Conservation (phyloP, 2,113 vertebrate genomes). For the Dendropsophus ebraccatus region DNA sequence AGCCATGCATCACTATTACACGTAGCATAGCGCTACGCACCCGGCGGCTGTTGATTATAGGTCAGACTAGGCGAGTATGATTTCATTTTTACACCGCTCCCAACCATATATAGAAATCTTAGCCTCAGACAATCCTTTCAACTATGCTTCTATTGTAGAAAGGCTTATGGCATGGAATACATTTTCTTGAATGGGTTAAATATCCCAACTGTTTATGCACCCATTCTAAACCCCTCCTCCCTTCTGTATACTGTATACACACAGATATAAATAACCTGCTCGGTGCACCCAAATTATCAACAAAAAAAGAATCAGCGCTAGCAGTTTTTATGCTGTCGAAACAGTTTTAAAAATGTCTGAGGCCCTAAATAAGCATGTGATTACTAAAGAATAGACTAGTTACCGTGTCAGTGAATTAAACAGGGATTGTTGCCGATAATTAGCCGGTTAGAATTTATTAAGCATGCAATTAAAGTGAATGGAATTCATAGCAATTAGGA, state of each 20-base stretch:
- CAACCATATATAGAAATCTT: no score
- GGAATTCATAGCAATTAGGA: slow-evolving; percentile 81
- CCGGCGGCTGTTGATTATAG: no score
- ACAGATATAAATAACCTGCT: slow-evolving; percentile 46
- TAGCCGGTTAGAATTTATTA: slow-evolving; percentile 88
- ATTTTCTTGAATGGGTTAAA: neutral
- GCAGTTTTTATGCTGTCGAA: slow-evolving; percentile 60
- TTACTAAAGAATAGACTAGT: slow-evolving; percentile 85
- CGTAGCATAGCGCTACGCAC: no score
- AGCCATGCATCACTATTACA: no score
- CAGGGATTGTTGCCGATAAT: slow-evolving; percentile 87
- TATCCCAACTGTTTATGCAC: neutral
- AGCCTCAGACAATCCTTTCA: no score
- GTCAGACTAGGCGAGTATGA: no score
- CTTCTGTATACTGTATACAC: slow-evolving; percentile 5
- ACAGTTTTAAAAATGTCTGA: slow-evolving; percentile 62
- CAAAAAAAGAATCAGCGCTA: slow-evolving; percentile 48
- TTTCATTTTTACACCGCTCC: no score
- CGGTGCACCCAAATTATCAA: slow-evolving; percentile 28
- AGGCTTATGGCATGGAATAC: neutral
- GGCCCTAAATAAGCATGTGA: slow-evolving; percentile 84
- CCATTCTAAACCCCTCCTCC: neutral
- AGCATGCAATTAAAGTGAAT: slow-evolving; percentile 84
- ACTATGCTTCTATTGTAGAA: neutral
- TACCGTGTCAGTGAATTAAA: slow-evolving; percentile 83